Evolutionary conservation across 2,797 vertebrate species (phyloP), one percentile per base, ranked within the genome.

Genomic region (Enteromius paludinosus): DNA sequence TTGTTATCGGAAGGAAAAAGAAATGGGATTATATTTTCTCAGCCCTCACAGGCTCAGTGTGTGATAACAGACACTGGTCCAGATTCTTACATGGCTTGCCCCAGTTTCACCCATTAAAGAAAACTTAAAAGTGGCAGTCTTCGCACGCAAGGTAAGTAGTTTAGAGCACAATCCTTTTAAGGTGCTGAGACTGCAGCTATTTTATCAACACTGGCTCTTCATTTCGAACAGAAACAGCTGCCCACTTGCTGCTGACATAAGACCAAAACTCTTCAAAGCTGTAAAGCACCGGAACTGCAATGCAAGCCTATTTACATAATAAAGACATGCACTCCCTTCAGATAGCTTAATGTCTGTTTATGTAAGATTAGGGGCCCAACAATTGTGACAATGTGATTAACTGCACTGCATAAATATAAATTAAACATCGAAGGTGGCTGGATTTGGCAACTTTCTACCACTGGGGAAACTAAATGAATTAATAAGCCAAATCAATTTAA

Each of bases 101-200:
- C 89, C 73, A 85, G 87, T 89, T 91, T 92, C 90, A 92, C 91
- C 92, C 91, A 92, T 92, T 89, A 89, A 86, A 47, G 59, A 71
- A 74, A 68, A 45, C 41, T 73, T 79, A 90, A 91, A 77, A 85
- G 81, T 70, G 30, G 73, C 90, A 89, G 89, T 90, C 90, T 93
- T 14, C 85, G 89, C 90, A 79, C 90, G 92, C 87, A 89, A 89
- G 91, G 89, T 47, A 86, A 89, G 90, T 87, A 89, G 88, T 91
- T 88, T 87, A 86, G 85, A 86, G 89, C 85, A 84, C 89, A 87
- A 90, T 91, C 89, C 90, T 90, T 82, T 82, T 85, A 82, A 93
- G 88, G 84, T 91, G 94, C 94, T 93, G 94, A 95, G 90, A 89
- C 89, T 83, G 92, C 93, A 90, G 87, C 91, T 90, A 92, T 92